Base-by-base conservation (phyloP, 2,888 invertebrate genomes). In the Heliconius ethilla region DNA sequence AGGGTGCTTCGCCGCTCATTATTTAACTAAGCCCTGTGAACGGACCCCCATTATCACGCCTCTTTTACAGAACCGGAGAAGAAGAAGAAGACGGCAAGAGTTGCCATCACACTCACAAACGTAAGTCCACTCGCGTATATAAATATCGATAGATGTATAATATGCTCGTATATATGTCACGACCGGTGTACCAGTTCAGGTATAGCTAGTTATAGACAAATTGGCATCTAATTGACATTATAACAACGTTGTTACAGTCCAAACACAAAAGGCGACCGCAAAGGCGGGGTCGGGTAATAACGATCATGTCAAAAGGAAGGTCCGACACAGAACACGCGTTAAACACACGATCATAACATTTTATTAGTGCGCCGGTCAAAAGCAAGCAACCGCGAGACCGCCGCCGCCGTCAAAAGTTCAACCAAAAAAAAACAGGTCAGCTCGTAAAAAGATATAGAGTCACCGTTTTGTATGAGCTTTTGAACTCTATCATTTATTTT, bases 331-430 rank as follows among this genome's bases (percentile, higher is more conserved):
- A 91, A 92, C 92, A 90, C 91, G 93, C 93, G 94, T 93, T 93
- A 94, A 94, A 93, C 94, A 94, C 90, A 94, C 94, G 91, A 92
- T 92, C 92, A 93, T 94, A 94, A 94, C 92, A 92, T 94, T 94
- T 94, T 94, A 94, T 94, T 94, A 93, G 94, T 92, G 91, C 90
- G 88, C 88, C 90, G 91, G 94, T 92, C 93, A 92, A 94, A 93
- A 92, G 92, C 93, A 93, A 91, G 92, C 93, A 91, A 91, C 92
- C 93, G 92, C 92, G 90, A 87, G 90, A 89, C 89, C 92, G 89
- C 90, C 92, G 89, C 82, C 83, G 82, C 82, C 83, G 82, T 91
- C 92, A 90, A 91, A 91, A 93, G 92, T 93, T 92, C 94, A 93
- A 91, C 89, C 85, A 91, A 91, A 90, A 91, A 92, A 88, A 83